phyloP scores from a whole-genome alignment of 1,140 invertebrate genomes.

The Araneus ventricosus region DNA sequence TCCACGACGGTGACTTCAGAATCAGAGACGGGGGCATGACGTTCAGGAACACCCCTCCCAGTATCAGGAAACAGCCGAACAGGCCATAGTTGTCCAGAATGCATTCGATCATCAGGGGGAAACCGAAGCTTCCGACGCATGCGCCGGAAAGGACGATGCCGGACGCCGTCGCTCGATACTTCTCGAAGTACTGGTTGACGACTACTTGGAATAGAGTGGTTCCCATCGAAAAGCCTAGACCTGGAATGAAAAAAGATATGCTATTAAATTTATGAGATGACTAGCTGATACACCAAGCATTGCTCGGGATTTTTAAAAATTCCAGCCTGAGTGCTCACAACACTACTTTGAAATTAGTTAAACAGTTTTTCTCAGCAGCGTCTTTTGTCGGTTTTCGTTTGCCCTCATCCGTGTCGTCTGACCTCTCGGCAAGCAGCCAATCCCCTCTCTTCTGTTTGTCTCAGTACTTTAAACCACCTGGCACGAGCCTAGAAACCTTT shows the following conservation, averaged over 20 bases:
- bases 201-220: conserved; percentile 75
- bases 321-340: no score
- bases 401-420: no score
- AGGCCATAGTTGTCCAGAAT: conserved; percentile 75
- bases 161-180: conserved; percentile 43
- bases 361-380: no score
- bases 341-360: no score
- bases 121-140: conserved; percentile 79
- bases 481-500: no score
- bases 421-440: no score
- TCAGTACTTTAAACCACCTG: no score
- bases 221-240: conserved; percentile 47
- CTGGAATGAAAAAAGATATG: background rate
- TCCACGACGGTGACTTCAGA: conserved; percentile 83
- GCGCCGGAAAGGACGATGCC: conserved; percentile 79
- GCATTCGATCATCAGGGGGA: conserved; percentile 78
- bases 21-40: conserved; percentile 89
- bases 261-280: no score
- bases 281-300: no score
- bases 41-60: conserved; percentile 90
- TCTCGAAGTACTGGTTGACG: conserved; percentile 68
- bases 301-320: no score
- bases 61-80: conserved; percentile 83
- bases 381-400: no score
- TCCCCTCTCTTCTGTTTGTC: no score